Base-by-base conservation (phyloP, 2,113 vertebrate genomes). In the Anolis sagrei region DNA sequence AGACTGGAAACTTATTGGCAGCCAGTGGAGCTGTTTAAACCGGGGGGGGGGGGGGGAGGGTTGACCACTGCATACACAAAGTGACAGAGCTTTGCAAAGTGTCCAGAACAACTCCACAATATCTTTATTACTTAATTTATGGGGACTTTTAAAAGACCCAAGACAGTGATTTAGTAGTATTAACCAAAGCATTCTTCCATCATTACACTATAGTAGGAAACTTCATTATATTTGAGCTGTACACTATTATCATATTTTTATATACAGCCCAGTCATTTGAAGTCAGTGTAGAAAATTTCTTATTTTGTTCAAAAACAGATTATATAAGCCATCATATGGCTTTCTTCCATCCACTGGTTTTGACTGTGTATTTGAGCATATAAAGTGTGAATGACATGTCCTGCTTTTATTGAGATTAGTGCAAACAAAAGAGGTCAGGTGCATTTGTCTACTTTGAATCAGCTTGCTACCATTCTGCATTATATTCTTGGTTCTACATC, bases 341-440 rank as follows among this genome's bases (percentile, higher is more conserved):
- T 61, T 14, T 23, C 54, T 85, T 70, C 25, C 75, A 69, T 14
- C 83, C 39, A 84, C 49, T 69, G 34, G 76, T 76, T 49, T 62
- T 34, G 58, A 84, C 66, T 84, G 44, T 73, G 77, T 36, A 44
- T 23, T 76, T 85, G 78, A 58, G 76, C 36, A 58, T 72, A 85
- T 85, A 73, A 95, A 92, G 89, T 18, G 39, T 85, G 84, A 85
- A 73, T 73, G 49, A 51, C 34, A 68, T 73, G 68, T 72, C 66
- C 87, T 93, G 92, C 83, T 82, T 69, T 80, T 75, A 83, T 1
- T 0, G 90, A 88, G 62, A 86, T 89, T 82, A 91, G 78, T 91
- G 1, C 88, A 88, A 92, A 88, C 75, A 66, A 79, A n/a, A 68
- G 76, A 84, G 72, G 83, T 77, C 34, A 89, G 75, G 86, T 29